Evolutionary conservation across 30 jellyfish, hydroid and myxozoan genomes (phyloP).

Genomic region (Aurelia aurita complex sp. Pacific): DNA sequence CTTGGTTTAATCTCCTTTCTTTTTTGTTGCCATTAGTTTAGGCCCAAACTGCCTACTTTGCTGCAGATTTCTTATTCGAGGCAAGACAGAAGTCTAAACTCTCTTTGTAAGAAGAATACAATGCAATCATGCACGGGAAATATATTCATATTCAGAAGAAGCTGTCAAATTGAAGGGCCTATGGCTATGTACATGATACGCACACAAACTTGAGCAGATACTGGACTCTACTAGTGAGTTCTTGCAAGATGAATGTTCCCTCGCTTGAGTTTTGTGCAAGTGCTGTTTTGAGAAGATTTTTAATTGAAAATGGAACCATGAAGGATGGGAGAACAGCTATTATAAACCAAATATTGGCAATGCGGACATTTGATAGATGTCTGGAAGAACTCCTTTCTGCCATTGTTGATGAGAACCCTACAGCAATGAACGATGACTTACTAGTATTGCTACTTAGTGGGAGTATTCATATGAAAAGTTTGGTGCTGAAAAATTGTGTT

Average conservation of each 20-base stretch:
- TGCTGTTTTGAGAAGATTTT: slow-evolving; percentile 4
- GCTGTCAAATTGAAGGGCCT: too few species aligned
- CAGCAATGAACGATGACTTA: slow-evolving; percentile 23
- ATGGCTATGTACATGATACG: too few species aligned
- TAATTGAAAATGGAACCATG: neutral
- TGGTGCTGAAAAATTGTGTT: slow-evolving; percentile 39
- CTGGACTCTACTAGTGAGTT: too few species aligned
- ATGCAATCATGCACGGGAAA: too few species aligned
- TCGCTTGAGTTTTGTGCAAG: slow-evolving; percentile 23
- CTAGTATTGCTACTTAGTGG: slow-evolving; percentile 51
- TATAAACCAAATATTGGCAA: neutral
- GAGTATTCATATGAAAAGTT: slow-evolving; percentile 26
- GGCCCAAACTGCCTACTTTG: too few species aligned
- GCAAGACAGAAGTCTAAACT: too few species aligned
- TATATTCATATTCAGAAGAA: too few species aligned
- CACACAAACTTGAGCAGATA: too few species aligned
- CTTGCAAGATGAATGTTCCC: slow-evolving; percentile 11
- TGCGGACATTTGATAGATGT: slow-evolving; percentile 5
- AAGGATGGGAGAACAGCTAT: neutral
- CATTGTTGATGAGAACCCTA: slow-evolving; percentile 26
- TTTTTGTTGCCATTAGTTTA: too few species aligned
- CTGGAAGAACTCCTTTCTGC: slow-evolving; percentile 11
- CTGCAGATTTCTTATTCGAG: too few species aligned
- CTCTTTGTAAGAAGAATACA: too few species aligned
- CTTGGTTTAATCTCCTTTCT: too few species aligned